Conservation (phyloP, 2,113 vertebrate genomes). For the Mastomys natalensis region DNA sequence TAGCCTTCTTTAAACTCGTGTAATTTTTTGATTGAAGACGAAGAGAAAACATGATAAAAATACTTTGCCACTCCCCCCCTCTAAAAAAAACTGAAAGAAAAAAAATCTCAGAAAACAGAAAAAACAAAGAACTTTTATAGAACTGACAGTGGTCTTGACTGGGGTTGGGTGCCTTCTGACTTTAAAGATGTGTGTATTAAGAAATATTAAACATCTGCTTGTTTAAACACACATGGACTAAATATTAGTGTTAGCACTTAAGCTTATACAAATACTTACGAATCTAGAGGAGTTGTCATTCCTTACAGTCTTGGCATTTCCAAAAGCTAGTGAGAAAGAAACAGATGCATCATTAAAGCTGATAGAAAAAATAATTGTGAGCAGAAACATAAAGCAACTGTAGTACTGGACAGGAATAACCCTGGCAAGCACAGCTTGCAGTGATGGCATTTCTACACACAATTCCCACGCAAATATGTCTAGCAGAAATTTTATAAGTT, state of each 20-base stretch:
- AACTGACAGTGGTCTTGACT: background rate
- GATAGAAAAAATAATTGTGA: constrained; percentile 34
- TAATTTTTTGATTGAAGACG: background rate
- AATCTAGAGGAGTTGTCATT: constrained; percentile 99
- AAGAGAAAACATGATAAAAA: constrained; percentile 16
- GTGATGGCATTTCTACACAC: constrained; percentile 9
- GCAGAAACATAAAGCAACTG: constrained; percentile 30
- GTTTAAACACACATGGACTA: constrained; percentile 63
- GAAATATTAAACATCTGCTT: constrained; percentile 67
- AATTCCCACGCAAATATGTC: constrained; percentile 1
- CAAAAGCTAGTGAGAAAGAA: constrained; percentile 92
- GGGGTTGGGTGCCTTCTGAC: background rate
- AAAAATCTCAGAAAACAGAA: constrained; percentile 36
- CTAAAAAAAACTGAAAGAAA: constrained; percentile 52
- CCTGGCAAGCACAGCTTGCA: background rate
- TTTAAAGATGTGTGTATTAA: constrained; percentile 55
- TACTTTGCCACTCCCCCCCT: background rate
- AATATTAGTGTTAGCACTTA: constrained; percentile 69
- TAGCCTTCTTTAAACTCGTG: constrained; percentile 4
- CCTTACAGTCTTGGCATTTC: constrained; percentile 98
- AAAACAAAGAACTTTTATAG: background rate
- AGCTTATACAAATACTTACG: constrained; percentile 91
- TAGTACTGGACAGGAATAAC: background rate
- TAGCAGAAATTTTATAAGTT: background rate
- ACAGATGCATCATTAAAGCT: constrained; percentile 50